These are phyloP conservation scores for Varanus salvator DNA, from an alignment of 2,113 vertebrate species.

Conservation along the genomic window DNA sequence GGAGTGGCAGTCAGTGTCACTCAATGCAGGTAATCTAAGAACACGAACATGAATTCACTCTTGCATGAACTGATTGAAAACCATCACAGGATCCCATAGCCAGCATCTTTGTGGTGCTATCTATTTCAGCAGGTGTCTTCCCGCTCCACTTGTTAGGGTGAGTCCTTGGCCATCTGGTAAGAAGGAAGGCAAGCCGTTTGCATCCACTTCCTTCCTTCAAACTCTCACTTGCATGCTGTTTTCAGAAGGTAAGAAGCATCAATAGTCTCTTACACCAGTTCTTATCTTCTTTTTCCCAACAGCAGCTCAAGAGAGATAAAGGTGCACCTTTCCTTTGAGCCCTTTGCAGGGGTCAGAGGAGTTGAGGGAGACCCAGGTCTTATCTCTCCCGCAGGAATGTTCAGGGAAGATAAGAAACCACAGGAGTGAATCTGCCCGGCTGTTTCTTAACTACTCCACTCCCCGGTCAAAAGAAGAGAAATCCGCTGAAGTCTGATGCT, in stretches of 20 bases:
- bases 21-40: too few species aligned
- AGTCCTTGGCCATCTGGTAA: not conserved
- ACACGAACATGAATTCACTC: too few species aligned
- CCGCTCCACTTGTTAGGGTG: not conserved
- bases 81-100: not conserved
- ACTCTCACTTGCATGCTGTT: not conserved
- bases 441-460: too few species aligned
- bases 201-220: not conserved
- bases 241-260: not conserved
- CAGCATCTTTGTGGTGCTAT: not conserved
- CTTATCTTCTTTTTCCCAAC: too few species aligned
- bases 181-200: not conserved
- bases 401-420: too few species aligned
- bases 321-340: not conserved
- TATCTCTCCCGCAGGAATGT: too few species aligned
- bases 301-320: not conserved
- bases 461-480: too few species aligned
- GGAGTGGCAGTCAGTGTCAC: too few species aligned
- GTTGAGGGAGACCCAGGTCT: too few species aligned
- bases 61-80: not conserved
- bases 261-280: not conserved
- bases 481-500: too few species aligned
- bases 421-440: too few species aligned
- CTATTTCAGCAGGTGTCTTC: not conserved
- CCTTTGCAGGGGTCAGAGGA: not conserved